Conservation (phyloP, 1,140 invertebrate species). For the Solen grandis region DNA sequence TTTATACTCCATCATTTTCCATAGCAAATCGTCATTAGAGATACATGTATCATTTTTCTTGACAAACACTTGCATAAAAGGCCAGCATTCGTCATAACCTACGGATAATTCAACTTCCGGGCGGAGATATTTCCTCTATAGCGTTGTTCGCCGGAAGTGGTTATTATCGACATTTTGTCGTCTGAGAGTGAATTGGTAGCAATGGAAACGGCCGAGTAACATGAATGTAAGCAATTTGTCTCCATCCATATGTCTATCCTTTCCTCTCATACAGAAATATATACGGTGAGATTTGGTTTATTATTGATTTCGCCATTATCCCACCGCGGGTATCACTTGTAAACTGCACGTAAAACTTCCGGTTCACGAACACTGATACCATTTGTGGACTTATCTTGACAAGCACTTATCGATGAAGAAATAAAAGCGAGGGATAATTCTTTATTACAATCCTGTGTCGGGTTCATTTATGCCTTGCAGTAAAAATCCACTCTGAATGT, state of each 20-base stretch:
- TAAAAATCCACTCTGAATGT: too few relatives aligned
- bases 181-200: too few relatives aligned
- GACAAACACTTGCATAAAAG: constrained; percentile 17
- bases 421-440: constrained; percentile 23
- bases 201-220: constrained; percentile 14
- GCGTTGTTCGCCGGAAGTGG: constrained; percentile 20
- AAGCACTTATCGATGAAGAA: constrained; percentile 22
- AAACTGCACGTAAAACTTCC: constrained; percentile 16
- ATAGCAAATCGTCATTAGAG: too few relatives aligned
- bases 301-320: constrained; percentile 19
- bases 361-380: constrained; percentile 17
- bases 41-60: too few relatives aligned
- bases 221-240: constrained; percentile 45
- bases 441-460: too few relatives aligned
- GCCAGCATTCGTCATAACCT: constrained; percentile 25
- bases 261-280: constrained; percentile 42
- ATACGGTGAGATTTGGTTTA: constrained; percentile 5
- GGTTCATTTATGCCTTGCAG: too few relatives aligned
- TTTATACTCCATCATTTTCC: too few relatives aligned
- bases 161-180: constrained; percentile 22
- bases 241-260: constrained; percentile 26
- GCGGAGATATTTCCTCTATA: constrained; percentile 24
- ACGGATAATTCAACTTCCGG: constrained; percentile 30
- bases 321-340: constrained; percentile 28
- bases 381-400: constrained; percentile 38